A percentile compares a stretch with the other conserved stretches of the same genome.
phyloP scores from a whole-genome alignment of 2,888 invertebrate genomes.

The Oscheius sp. region DNA sequence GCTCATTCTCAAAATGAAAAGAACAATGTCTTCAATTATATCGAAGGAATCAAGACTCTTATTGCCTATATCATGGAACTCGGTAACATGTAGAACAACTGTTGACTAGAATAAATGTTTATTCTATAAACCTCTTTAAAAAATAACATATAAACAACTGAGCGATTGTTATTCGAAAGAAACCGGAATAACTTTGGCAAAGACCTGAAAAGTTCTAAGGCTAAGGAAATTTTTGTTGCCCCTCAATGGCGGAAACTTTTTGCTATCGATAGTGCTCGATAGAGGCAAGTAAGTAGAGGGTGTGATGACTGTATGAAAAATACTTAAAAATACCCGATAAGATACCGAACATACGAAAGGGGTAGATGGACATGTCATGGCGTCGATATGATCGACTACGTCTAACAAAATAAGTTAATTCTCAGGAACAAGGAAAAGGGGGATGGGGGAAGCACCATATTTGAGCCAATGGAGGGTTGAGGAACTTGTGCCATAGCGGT shows the following conservation, averaged over 20 bases:
- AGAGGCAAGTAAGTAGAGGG: slow-evolving; percentile 18
- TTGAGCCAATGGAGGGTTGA: slow-evolving; percentile 46
- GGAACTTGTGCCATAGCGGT: not conserved
- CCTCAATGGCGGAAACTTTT: slow-evolving; percentile 18
- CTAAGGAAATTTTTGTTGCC: slow-evolving; percentile 5
- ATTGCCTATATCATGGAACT: slow-evolving; percentile 69
- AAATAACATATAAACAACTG: slow-evolving; percentile 6
- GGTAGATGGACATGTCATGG: slow-evolving; percentile 22
- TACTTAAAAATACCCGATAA: slow-evolving; percentile 32
- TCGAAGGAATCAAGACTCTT: slow-evolving; percentile 69
- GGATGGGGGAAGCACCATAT: slow-evolving; percentile 43
- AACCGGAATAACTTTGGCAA: slow-evolving; percentile 21
- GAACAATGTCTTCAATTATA: slow-evolving; percentile 79
- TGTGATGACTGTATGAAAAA: not conserved
- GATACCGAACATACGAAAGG: slow-evolving; percentile 14
- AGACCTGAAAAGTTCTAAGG: slow-evolving; percentile 22
- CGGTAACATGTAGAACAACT: slow-evolving; percentile 37
- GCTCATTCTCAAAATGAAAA: slow-evolving; percentile 99
- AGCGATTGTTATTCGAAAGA: not conserved
- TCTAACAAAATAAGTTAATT: slow-evolving; percentile 33
- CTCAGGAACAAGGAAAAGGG: slow-evolving; percentile 52
- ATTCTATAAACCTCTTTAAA: slow-evolving; percentile 26
- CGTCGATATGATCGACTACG: slow-evolving; percentile 29
- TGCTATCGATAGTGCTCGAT: slow-evolving; percentile 25
- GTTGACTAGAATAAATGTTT: slow-evolving; percentile 22